These are phyloP conservation scores for Scaptodrosophila latifasciaeformis DNA, from an alignment of 2,888 invertebrate species.

Conservation along the genomic window DNA sequence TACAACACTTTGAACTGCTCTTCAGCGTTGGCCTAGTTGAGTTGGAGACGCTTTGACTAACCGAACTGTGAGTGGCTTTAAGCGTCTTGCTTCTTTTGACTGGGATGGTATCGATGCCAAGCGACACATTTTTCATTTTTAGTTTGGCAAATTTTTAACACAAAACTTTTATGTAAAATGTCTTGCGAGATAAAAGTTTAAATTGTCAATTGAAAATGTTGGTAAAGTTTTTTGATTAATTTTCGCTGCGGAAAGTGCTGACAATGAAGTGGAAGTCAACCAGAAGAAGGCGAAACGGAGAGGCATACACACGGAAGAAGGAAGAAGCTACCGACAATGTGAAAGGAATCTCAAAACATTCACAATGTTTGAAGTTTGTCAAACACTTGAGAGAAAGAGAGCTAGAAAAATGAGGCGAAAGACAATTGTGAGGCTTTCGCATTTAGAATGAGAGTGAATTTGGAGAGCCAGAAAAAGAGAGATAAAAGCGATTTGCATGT, in stretches of 20 bases:
- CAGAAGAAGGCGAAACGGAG: slow-evolving; percentile 8
- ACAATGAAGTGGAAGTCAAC: slow-evolving; percentile 41
- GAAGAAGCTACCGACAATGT: slow-evolving; percentile 23
- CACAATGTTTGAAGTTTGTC: slow-evolving; percentile 39
- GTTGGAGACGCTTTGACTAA: too few relatives aligned
- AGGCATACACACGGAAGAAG: background rate
- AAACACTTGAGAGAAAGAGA: too few relatives aligned
- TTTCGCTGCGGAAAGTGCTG: slow-evolving; percentile 60
- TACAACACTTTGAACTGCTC: too few relatives aligned
- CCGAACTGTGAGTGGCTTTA: too few relatives aligned
- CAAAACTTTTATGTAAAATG: slow-evolving; percentile 69
- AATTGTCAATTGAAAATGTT: slow-evolving; percentile 74
- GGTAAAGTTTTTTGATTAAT: slow-evolving; percentile 73
- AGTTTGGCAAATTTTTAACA: slow-evolving; percentile 59
- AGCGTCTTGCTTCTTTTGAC: too few relatives aligned
- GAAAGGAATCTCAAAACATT: slow-evolving; percentile 41
- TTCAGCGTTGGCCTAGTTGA: too few relatives aligned
- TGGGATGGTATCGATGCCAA: slow-evolving; percentile 21
- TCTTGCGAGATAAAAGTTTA: slow-evolving; percentile 71
- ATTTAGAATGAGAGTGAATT: too few relatives aligned
- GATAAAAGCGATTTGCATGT: slow-evolving; percentile 51
- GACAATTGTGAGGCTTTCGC: too few relatives aligned
- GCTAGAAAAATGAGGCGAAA: too few relatives aligned
- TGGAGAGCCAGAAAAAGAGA: background rate
- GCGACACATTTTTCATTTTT: slow-evolving; percentile 59